Percentiles rank a stretch among this genome's conserved stretches.
phyloP scores from a whole-genome alignment of 2,113 vertebrate species.

The Gallinago jamesoni region DNA sequence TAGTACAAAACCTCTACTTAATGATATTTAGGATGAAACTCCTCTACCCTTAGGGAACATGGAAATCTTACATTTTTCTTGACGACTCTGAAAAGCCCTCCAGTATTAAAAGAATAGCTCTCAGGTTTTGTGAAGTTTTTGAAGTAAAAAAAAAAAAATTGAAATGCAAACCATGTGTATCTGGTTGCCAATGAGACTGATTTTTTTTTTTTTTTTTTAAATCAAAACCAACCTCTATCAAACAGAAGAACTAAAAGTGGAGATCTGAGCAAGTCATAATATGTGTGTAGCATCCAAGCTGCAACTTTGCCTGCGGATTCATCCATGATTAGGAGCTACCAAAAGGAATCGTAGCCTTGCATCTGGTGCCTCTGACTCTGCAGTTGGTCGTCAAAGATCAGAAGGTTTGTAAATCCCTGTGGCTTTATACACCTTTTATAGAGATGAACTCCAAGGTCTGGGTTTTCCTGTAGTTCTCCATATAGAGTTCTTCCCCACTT shows the following conservation, averaged over 20 bases:
- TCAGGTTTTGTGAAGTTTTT: background rate
- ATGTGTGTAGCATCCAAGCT: background rate
- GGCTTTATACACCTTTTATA: slow-evolving; percentile 27
- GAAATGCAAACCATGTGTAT: background rate
- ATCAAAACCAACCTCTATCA: background rate
- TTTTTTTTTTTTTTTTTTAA: background rate
- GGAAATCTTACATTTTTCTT: background rate
- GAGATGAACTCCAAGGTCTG: background rate
- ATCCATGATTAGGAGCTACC: background rate
- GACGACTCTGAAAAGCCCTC: background rate
- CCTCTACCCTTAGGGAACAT: background rate
- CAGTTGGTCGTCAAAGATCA: background rate
- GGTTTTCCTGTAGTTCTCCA: background rate
- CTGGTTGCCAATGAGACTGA: background rate
- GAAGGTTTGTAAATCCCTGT: background rate
- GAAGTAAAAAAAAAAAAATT: background rate
- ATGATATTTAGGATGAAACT: background rate
- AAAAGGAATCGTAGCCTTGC: background rate
- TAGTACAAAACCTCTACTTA: background rate
- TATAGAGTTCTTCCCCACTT: background rate
- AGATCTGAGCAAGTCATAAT: background rate
- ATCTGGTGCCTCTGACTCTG: background rate
- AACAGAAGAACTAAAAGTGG: background rate
- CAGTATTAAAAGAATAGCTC: background rate
- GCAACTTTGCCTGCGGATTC: background rate